Evolutionary conservation across 2,113 vertebrate genomes (phyloP).

Genomic region (Eulemur macaco): DNA sequence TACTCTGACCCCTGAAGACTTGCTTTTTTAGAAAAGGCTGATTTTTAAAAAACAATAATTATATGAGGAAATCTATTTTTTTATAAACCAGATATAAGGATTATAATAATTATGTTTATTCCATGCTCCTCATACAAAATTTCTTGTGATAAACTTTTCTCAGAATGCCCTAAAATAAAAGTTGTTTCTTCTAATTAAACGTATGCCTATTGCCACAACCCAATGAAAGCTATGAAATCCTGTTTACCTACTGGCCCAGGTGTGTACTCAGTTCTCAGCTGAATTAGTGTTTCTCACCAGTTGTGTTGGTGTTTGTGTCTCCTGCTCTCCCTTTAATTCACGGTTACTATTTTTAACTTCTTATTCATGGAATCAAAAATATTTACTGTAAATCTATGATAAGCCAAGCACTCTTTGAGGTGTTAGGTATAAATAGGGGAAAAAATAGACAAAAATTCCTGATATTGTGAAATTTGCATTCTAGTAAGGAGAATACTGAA

Average conservation of each 20-base stretch:
- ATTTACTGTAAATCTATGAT: neutral
- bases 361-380: slow-evolving; percentile 1
- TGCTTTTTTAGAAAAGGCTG: neutral
- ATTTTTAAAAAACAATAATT: neutral
- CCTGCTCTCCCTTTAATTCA: neutral
- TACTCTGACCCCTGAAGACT: neutral
- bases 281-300: neutral
- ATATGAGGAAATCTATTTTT: neutral
- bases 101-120: neutral
- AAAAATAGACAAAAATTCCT: neutral
- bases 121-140: neutral
- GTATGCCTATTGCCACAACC: neutral
- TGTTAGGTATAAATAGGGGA: neutral
- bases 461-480: neutral
- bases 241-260: neutral
- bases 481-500: neutral
- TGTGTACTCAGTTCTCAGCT: neutral
- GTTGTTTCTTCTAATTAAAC: neutral
- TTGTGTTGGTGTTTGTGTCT: neutral
- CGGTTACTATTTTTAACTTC: neutral
- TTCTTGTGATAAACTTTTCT: neutral
- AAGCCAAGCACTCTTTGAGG: neutral
- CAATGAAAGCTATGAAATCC: neutral
- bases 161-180: neutral
- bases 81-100: neutral